Conservation (phyloP, 1,140 invertebrate genomes). For the Mactra quadrangularis region DNA sequence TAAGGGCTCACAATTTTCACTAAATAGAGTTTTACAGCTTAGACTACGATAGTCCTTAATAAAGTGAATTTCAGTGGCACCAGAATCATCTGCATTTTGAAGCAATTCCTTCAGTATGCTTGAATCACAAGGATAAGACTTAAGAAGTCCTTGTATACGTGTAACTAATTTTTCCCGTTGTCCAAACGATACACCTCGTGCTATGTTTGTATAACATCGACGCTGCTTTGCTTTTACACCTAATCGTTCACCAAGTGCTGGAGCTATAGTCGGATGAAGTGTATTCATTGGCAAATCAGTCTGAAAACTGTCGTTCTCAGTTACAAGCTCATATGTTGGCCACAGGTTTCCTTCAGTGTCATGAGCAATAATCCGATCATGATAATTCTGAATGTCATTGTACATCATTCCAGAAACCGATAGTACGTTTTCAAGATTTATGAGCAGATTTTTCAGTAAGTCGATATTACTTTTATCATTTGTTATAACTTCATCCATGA, state of each 20-base stretch:
- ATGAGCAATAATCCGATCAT: slow-evolving; percentile 48
- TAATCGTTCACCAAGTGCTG: slow-evolving; percentile 25
- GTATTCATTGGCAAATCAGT: slow-evolving; percentile 40
- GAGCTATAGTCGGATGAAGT: slow-evolving; percentile 60
- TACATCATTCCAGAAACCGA: not conserved
- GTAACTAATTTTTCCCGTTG: slow-evolving; percentile 75
- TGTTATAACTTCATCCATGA: not conserved
- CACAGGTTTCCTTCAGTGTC: slow-evolving; percentile 37
- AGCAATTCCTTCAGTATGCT: slow-evolving; percentile 74
- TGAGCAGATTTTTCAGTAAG: not conserved
- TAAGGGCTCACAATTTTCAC: slow-evolving; percentile 64
- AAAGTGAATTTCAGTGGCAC: slow-evolving; percentile 77
- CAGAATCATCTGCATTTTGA: slow-evolving; percentile 84
- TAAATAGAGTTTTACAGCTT: slow-evolving; percentile 59
- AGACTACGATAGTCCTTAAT: slow-evolving; percentile 73
- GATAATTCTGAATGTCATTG: not conserved
- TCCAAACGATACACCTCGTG: slow-evolving; percentile 64
- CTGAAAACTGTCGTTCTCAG: slow-evolving; percentile 53
- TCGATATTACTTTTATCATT: not conserved
- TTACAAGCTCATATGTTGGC: slow-evolving; percentile 52
- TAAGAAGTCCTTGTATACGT: slow-evolving; percentile 71
- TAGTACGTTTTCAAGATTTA: not conserved
- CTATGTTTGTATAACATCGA: slow-evolving; percentile 3
- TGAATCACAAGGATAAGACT: slow-evolving; percentile 73
- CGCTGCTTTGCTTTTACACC: slow-evolving; percentile 66